Evolutionary conservation across 35 echinoderm and acorn worm genomes (phyloP).

Genomic region (Ophioderma brevispina): DNA sequence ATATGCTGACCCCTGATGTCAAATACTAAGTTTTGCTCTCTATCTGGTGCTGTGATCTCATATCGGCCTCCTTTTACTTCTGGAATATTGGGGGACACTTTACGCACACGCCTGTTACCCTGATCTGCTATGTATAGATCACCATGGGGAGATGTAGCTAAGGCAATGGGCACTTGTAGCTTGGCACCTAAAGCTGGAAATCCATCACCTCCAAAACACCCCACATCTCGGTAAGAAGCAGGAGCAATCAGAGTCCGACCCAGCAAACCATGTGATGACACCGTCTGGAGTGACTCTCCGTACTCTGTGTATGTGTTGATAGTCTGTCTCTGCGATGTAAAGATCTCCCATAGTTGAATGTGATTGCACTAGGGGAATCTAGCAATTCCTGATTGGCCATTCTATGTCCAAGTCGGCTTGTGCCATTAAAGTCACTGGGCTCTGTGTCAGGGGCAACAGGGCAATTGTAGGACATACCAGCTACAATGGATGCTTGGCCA

Average conservation of each 20-base stretch:
- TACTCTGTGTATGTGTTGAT: constrained; percentile 62
- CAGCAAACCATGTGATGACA: constrained; percentile 70
- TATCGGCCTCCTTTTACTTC: constrained; percentile 40
- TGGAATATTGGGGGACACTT: constrained; percentile 47
- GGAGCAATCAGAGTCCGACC: constrained; percentile 62
- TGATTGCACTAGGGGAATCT: constrained; percentile 61
- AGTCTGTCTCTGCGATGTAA: constrained; percentile 82
- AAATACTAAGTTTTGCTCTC: constrained; percentile 70
- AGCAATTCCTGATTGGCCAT: constrained; percentile 62
- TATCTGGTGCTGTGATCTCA: constrained; percentile 63
- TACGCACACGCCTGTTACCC: constrained; percentile 88
- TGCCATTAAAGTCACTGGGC: background rate
- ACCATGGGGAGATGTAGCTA: constrained; percentile 48
- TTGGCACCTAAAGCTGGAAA: constrained; percentile 60
- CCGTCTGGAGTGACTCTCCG: constrained; percentile 77
- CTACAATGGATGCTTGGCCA: constrained; percentile 68
- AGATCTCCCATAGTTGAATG: constrained; percentile 75
- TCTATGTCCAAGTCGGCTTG: constrained; percentile 29
- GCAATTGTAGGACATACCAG: constrained; percentile 82
- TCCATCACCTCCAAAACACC: constrained; percentile 79
- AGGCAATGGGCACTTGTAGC: constrained; percentile 69
- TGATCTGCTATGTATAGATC: constrained; percentile 83
- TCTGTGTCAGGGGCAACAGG: constrained; percentile 16
- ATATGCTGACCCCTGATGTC: constrained; percentile 70
- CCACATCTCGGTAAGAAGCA: constrained; percentile 68